Evolutionary conservation across 2,797 vertebrate species (phyloP).

Genomic region (Argentina silus): DNA sequence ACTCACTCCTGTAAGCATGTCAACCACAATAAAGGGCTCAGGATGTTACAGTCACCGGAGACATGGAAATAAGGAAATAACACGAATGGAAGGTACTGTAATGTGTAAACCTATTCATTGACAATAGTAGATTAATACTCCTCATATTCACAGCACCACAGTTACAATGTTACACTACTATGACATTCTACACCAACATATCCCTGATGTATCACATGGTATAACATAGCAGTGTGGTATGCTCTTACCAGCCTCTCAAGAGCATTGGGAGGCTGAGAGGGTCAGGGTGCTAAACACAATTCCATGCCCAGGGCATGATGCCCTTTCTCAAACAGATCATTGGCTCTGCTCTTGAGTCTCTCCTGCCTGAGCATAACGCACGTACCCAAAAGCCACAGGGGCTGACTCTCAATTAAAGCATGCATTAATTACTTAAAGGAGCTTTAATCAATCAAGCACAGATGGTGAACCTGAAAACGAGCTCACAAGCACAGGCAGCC

Average conservation of each 20-base stretch:
- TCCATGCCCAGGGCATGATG: constrained; percentile 40
- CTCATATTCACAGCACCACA: too few relatives aligned
- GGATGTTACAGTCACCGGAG: constrained; percentile 45
- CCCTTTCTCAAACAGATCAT: constrained; percentile 56
- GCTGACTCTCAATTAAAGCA: constrained; percentile 74
- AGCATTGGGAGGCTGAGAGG: constrained; percentile 61
- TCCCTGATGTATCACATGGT: too few relatives aligned
- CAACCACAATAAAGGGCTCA: constrained; percentile 42
- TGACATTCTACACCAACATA: too few relatives aligned
- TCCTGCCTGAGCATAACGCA: constrained; percentile 49
- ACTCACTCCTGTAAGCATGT: constrained; percentile 31
- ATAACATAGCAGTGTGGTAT: too few relatives aligned
- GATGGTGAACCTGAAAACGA: constrained; percentile 68
- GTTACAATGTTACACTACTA: too few relatives aligned
- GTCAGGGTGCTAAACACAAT: constrained; percentile 73
- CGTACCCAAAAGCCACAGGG: constrained; percentile 61
- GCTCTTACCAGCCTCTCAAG: constrained; percentile 69
- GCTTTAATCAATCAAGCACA: constrained; percentile 80
- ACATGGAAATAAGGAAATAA: constrained; percentile 41
- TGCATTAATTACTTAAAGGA: constrained; percentile 79
- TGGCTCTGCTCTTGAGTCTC: constrained; percentile 41
- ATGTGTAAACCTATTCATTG: constrained; percentile 51
- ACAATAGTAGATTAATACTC: too few relatives aligned
- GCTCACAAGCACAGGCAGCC: constrained; percentile 47
- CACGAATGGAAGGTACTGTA: constrained; percentile 47